These are phyloP conservation scores for Chaunax sp. DNA, from an alignment of 2,797 vertebrate genomes.

Conservation along the genomic window DNA sequence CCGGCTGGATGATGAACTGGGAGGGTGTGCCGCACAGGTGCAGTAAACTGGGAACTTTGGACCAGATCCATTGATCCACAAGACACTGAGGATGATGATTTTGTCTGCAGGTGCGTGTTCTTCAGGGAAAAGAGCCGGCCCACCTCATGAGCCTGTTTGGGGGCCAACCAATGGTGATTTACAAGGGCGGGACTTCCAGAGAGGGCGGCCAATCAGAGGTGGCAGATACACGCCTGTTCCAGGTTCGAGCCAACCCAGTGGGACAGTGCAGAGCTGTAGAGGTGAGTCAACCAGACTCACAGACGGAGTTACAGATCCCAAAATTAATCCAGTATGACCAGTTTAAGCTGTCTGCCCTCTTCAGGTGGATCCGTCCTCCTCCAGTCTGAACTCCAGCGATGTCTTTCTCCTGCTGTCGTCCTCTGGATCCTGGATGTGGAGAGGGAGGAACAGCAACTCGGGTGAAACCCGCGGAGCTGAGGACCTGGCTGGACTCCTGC, in stretches of 20 bases:
- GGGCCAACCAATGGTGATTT: slow-evolving; percentile 71
- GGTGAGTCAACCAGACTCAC: slow-evolving; percentile 48
- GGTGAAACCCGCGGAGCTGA: slow-evolving; percentile 69
- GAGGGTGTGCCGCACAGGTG: slow-evolving; percentile 77
- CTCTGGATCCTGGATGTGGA: slow-evolving; percentile 70
- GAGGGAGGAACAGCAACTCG: slow-evolving; percentile 60
- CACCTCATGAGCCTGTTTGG: slow-evolving; percentile 80
- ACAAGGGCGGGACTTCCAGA: slow-evolving; percentile 80
- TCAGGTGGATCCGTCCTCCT: slow-evolving; percentile 66
- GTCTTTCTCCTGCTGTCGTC: slow-evolving; percentile 71
- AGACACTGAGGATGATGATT: background rate
- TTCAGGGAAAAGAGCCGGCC: slow-evolving; percentile 78
- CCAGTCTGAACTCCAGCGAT: slow-evolving; percentile 77
- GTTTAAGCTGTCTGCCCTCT: background rate
- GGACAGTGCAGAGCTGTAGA: slow-evolving; percentile 73
- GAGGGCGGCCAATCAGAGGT: slow-evolving; percentile 55
- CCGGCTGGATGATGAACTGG: slow-evolving; percentile 71
- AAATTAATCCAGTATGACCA: background rate
- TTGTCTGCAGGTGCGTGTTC: slow-evolving; percentile 70
- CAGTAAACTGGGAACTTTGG: background rate
- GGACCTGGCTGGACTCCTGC: slow-evolving; percentile 81
- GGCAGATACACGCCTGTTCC: slow-evolving; percentile 71
- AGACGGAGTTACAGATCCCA: slow-evolving; percentile 1
- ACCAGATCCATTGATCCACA: background rate
- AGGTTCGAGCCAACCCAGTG: slow-evolving; percentile 69